Base-by-base conservation (phyloP, 2,797 vertebrate genomes). In the Mionectes olivaceus region DNA sequence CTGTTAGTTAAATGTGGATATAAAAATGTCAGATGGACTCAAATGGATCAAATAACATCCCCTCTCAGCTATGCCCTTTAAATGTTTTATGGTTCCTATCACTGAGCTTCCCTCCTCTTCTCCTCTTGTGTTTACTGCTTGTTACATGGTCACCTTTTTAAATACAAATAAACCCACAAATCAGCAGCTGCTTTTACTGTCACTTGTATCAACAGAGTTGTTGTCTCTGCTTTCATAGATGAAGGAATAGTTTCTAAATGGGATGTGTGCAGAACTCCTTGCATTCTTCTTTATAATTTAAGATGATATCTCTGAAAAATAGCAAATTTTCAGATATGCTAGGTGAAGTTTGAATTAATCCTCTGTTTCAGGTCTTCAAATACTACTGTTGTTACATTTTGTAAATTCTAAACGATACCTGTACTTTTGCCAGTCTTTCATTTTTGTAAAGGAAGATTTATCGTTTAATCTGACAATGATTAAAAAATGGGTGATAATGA, bases 1-100 rank as follows among this genome's bases (percentile, higher is more conserved):
- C 80, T 95, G 91, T 59, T 93, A 85, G 89, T 53, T 70, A 65
- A 77, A 83, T 44, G 71, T 85, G 55, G 53, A 68, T 71, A 56
- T 89, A 91, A 92, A 95, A 93, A 93, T 82, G 91, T 92, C 95
- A 94, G 64, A 32, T 25, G 61, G 82, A 64, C 87, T 82, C 70
- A 80, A 94, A 16, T 50, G 55, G 63, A 90, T 82, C 70, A 79
- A 93, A 68, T 87, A 44, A 15, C 63, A 71, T 70, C 89, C 91
- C 61, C 90, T 83, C 44, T 60, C 59, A 19, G 59, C 43, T 91
- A 73, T 90, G 41, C 35, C 41, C 49, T 94, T 92, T 32, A 47
- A 35, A 79, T 89, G 37, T 60, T 91, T 94, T 90, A 79, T 68
- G 18, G 35, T n/a, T 78, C 39, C 49, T 65, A 44, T 83, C 9